Evolutionary conservation across 2,113 vertebrate species (phyloP).

Genomic region (Odobenus rosmarus): DNA sequence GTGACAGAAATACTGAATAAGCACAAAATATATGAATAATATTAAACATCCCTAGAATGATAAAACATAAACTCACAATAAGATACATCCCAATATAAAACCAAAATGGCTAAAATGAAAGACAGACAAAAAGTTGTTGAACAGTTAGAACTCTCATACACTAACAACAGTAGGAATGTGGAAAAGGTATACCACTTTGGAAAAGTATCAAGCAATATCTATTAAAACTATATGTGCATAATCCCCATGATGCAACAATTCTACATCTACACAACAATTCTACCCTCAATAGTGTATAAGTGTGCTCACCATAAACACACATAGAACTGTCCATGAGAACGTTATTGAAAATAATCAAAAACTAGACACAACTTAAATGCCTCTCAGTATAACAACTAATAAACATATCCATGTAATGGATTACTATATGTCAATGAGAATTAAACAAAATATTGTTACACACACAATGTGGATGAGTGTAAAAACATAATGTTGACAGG

Average conservation of each 20-base stretch:
- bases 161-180: not conserved
- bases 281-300: not conserved
- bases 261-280: not conserved
- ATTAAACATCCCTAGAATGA: not conserved
- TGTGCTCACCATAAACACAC: not conserved
- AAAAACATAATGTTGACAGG: not conserved
- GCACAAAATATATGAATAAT: not conserved
- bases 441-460: not conserved
- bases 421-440: not conserved
- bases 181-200: not conserved
- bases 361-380: not conserved
- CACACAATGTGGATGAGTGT: not conserved
- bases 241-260: not conserved
- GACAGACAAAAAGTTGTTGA: not conserved
- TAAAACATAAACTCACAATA: not conserved
- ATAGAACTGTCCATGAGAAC: not conserved
- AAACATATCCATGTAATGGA: not conserved
- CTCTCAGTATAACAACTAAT: not conserved
- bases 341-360: not conserved
- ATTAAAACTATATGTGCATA: not conserved
- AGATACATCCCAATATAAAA: not conserved
- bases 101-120: not conserved
- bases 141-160: not conserved
- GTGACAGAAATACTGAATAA: not conserved
- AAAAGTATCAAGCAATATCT: not conserved